These are phyloP conservation scores for Heliangelus exortis DNA, from an alignment of 2,797 vertebrate genomes.

Conservation along the genomic window DNA sequence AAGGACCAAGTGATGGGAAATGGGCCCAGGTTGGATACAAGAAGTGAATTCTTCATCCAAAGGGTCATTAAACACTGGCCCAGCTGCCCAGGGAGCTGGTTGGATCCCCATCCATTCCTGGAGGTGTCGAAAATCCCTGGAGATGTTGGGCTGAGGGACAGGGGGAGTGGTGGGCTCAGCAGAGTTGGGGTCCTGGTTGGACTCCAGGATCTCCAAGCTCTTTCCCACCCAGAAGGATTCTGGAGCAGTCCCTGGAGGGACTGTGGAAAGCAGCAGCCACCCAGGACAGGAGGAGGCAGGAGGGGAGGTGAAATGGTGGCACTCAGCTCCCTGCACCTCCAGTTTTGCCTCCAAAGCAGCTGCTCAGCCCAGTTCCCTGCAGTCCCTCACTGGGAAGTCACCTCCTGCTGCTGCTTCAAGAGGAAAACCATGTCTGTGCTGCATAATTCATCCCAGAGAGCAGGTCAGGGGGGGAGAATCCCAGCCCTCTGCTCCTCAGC, in stretches of 20 bases:
- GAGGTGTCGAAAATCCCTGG: too few relatives aligned
- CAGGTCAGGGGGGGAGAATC: neutral
- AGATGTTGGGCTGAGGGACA: too few relatives aligned
- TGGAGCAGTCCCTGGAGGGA: neutral
- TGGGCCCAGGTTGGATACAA: too few relatives aligned
- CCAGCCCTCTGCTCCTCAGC: neutral
- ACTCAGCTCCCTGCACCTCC: rapidly evolving
- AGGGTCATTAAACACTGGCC: too few relatives aligned
- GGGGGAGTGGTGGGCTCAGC: too few relatives aligned
- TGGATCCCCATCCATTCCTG: too few relatives aligned
- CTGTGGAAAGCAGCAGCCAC: neutral
- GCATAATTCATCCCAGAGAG: neutral
- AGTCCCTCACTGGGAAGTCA: neutral
- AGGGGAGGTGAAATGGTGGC: neutral
- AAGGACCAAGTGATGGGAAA: too few relatives aligned
- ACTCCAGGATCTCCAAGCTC: too few relatives aligned
- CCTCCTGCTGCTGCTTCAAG: neutral
- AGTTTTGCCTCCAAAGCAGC: neutral
- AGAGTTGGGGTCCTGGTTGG: too few relatives aligned
- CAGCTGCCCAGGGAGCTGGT: too few relatives aligned
- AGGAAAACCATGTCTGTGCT: neutral
- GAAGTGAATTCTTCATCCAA: too few relatives aligned
- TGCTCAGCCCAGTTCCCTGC: neutral
- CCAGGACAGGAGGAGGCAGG: neutral
- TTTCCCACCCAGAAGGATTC: too few relatives aligned